phyloP scores from a whole-genome alignment of 2,797 vertebrate genomes.

The Eptatretus atami region DNA sequence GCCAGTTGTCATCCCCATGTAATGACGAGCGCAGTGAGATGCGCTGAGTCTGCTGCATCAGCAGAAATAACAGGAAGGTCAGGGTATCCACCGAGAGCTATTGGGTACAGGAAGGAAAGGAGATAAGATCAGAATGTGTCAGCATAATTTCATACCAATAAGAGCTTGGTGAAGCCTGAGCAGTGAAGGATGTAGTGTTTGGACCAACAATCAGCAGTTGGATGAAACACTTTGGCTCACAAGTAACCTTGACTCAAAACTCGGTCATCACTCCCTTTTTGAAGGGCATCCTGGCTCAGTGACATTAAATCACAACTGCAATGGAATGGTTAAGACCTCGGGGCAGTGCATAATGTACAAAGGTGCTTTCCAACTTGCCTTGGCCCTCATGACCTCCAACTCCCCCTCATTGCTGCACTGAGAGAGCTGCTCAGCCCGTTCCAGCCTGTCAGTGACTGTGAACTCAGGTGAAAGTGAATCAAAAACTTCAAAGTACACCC shows the following conservation, averaged over 20 bases:
- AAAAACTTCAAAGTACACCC: conserved; percentile 79
- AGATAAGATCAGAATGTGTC: neutral
- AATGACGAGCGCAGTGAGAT: conserved; percentile 45
- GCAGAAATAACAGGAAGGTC: conserved; percentile 77
- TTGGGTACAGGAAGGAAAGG: conserved; percentile 7
- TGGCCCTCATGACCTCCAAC: conserved; percentile 34
- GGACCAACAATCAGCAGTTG: too few relatives aligned
- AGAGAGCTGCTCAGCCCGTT: conserved; percentile 45
- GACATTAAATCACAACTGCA: too few relatives aligned
- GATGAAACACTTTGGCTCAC: too few relatives aligned
- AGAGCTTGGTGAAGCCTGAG: too few relatives aligned
- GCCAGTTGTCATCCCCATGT: conserved; percentile 75
- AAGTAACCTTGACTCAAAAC: too few relatives aligned
- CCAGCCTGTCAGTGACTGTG: conserved; percentile 23
- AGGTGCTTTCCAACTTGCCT: conserved; percentile 17
- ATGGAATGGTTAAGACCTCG: too few relatives aligned
- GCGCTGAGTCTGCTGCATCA: conserved; percentile 56
- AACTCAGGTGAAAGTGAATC: conserved; percentile 21
- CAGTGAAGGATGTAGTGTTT: too few relatives aligned
- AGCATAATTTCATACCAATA: too few relatives aligned
- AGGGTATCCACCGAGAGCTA: conserved; percentile 60
- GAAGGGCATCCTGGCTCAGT: too few relatives aligned
- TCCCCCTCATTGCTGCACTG: conserved; percentile 32
- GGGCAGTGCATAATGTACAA: too few relatives aligned
- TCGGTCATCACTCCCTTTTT: too few relatives aligned